Conservation (phyloP, 2,797 vertebrate species). For the Brachyrhaphis roseni region DNA sequence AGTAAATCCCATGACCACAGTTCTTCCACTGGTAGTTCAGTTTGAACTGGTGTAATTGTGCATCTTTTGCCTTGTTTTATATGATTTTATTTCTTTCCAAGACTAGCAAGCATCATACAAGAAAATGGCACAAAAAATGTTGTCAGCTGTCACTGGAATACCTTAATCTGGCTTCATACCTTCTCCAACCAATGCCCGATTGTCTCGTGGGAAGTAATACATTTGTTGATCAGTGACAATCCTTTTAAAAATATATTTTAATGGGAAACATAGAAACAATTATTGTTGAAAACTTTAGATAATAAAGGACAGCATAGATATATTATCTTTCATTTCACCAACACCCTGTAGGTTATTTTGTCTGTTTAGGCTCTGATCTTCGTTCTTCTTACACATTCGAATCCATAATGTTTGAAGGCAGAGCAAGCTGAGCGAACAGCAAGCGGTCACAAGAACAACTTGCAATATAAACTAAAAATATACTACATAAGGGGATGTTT, state of each 20-base stretch:
- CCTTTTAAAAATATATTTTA: background rate
- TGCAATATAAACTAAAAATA: slow-evolving; percentile 3
- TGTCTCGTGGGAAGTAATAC: background rate
- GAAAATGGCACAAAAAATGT: background rate
- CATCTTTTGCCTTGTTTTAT: background rate
- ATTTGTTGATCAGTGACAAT: background rate
- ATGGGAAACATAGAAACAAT: background rate
- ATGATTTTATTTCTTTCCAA: no score
- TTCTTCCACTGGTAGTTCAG: background rate
- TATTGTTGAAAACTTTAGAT: background rate
- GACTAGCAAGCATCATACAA: background rate
- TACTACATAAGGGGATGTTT: background rate
- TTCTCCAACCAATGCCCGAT: background rate
- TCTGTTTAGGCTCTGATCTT: background rate
- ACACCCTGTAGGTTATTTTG: background rate
- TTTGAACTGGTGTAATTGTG: background rate
- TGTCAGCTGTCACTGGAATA: background rate
- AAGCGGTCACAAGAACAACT: background rate
- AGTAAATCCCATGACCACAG: background rate
- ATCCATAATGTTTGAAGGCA: background rate
- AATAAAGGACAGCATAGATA: no score
- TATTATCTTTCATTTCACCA: background rate
- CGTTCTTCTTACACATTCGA: background rate
- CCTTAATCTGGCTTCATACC: background rate
- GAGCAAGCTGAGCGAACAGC: background rate